A percentile compares a stretch with the other conserved stretches of the same genome.
Conservation (phyloP, 2,113 vertebrate species). For the Caloenas nicobarica region DNA sequence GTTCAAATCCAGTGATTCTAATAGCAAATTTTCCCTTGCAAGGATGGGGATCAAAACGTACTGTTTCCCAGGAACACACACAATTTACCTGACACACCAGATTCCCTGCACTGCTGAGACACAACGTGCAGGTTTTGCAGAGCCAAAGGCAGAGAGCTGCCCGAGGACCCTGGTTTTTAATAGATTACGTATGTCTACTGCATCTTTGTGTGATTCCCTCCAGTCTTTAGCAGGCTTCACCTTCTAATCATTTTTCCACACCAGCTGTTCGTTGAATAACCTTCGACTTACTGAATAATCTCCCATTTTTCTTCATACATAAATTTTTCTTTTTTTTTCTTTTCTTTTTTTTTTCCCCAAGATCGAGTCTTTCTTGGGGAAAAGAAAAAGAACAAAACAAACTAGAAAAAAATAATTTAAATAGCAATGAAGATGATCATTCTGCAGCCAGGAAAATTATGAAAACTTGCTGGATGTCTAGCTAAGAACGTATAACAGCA, state of each 20-base stretch:
- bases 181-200: not conserved
- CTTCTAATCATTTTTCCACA: constrained; percentile 60
- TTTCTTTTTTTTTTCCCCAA: not conserved
- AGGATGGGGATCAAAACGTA: not conserved
- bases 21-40: not conserved
- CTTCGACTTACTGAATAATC: constrained; percentile 40
- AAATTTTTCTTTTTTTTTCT: not conserved
- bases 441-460: constrained; percentile 24
- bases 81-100: not conserved
- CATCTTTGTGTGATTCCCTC: not conserved
- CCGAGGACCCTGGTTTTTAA: not conserved
- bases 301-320: constrained; percentile 28
- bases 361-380: not conserved
- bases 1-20: not conserved
- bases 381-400: constrained; percentile 34
- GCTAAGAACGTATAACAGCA: not conserved
- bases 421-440: not conserved
- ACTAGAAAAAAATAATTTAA: constrained; percentile 10
- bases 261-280: constrained; percentile 63
- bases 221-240: constrained; percentile 28
- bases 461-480: constrained; percentile 12
- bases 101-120: not conserved
- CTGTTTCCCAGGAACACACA: not conserved
- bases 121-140: not conserved
- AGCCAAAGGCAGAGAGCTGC: not conserved